Evolutionary conservation across 2,888 invertebrate species (phyloP).

Genomic region (Hermaeophaga mercurialis): DNA sequence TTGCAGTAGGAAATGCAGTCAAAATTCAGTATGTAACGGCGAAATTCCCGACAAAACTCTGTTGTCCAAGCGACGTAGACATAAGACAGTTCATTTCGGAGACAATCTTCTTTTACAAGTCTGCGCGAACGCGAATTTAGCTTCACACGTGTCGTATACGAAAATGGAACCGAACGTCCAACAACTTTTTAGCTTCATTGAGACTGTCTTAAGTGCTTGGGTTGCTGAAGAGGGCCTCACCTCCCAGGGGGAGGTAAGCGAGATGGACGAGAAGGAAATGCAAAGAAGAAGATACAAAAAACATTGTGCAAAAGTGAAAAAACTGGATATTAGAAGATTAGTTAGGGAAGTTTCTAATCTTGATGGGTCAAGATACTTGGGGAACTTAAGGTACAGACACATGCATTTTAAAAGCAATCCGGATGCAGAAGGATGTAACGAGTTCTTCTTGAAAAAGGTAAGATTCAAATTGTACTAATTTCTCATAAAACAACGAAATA

Average conservation of each 20-base stretch:
- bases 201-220: slow-evolving; percentile 80
- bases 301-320: slow-evolving; percentile 68
- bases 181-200: slow-evolving; percentile 81
- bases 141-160: slow-evolving; percentile 60
- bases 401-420: slow-evolving; percentile 86
- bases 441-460: slow-evolving; percentile 86
- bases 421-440: slow-evolving; percentile 87
- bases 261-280: slow-evolving; percentile 71
- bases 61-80: slow-evolving; percentile 71
- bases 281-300: slow-evolving; percentile 64
- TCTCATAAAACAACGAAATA: too few relatives aligned
- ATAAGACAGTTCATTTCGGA: slow-evolving; percentile 80
- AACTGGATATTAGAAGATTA: slow-evolving; percentile 71
- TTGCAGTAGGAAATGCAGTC: slow-evolving; percentile 52
- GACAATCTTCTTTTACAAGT: slow-evolving; percentile 77
- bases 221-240: slow-evolving; percentile 75
- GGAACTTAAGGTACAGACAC: slow-evolving; percentile 75
- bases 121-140: slow-evolving; percentile 70
- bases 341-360: slow-evolving; percentile 74
- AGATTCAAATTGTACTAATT: too few relatives aligned
- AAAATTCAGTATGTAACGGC: slow-evolving; percentile 49
- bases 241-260: slow-evolving; percentile 75
- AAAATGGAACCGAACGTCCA: slow-evolving; percentile 78
- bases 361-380: slow-evolving; percentile 69
- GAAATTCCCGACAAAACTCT: slow-evolving; percentile 55